These are phyloP conservation scores for Cranoglanis bouderius DNA, from an alignment of 2,113 vertebrate species.

Conservation along the genomic window DNA sequence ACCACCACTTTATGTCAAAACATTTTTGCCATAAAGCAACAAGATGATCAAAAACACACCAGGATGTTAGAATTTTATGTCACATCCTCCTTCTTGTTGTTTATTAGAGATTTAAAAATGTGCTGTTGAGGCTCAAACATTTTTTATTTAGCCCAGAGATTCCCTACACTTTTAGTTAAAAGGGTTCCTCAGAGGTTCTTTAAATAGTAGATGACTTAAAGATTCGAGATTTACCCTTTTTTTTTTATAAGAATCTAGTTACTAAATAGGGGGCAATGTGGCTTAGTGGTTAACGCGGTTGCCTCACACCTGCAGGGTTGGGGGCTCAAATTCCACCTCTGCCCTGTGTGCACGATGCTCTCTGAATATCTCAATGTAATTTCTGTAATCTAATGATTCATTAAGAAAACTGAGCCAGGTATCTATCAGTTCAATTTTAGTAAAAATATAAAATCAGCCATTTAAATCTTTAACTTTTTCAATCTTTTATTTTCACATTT, in stretches of 20 bases:
- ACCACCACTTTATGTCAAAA: background rate
- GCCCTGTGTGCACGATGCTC: too few species aligned
- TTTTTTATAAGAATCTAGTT: background rate
- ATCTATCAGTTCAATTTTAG: too few species aligned
- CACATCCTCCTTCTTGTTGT: background rate
- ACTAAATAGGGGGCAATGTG: background rate
- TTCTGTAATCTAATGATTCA: too few species aligned
- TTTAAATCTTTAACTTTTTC: background rate
- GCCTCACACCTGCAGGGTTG: too few species aligned
- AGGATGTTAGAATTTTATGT: background rate
- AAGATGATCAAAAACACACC: background rate
- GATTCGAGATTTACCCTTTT: background rate
- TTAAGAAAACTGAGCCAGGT: too few species aligned
- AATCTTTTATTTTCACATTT: background rate
- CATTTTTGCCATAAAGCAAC: background rate
- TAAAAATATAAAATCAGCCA: background rate
- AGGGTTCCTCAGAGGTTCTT: background rate
- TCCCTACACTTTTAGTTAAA: background rate
- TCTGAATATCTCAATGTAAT: too few species aligned
- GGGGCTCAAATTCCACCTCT: too few species aligned
- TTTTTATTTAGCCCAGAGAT: background rate
- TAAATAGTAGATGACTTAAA: background rate
- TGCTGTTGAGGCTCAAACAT: background rate
- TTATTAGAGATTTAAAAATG: background rate
- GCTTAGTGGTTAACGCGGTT: too few species aligned